Evolutionary conservation across 2,113 vertebrate genomes (phyloP), one percentile per base, ranked within the genome.

Genomic region (Chroicocephalus ridibundus): DNA sequence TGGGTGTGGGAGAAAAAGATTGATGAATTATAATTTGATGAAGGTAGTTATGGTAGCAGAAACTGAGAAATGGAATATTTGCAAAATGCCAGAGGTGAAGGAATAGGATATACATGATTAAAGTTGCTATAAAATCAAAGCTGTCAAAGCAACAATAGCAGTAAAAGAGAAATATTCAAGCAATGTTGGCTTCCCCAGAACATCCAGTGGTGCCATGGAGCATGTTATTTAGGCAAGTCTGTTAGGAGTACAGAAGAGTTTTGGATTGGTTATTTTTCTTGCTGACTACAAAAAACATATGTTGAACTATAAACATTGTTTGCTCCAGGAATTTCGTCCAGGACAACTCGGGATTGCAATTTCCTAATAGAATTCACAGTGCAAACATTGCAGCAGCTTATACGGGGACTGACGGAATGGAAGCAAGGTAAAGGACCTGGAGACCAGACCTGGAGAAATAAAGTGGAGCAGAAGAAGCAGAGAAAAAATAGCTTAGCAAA

Each of bases 81-180:
- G 95, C 94, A 97, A 98, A 98, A 98, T 98, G 97, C 96, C 98
- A 98, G 97, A 98, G 98, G 97, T 98, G 97, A 98, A 98, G 91
- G 89, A 97, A 97, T 85, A 97, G 97, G 97, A 98, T 95, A 97
- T 93, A 98, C 94, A 97, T 98, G 97, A 98, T 98, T 98, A 97
- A 98, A 97, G 95, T 77, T 94, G 91, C 96, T 95, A 97, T 98
- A 98, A 98, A 98, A 98, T 98, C 97, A 97, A 98, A 97, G 91
- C 95, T 97, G 97, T 98, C 98, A 98, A 98, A 97, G 93, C 86
- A 97, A 97, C 97, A 98, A 97, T 89, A 98, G 94, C 95, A 77
- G 10, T 98, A 97, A 97, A 98, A 96, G 95, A 97, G 94, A 98
- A 97, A 97, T 98, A 98, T 94, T 98, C 92, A 92, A 94, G 95